These are phyloP conservation scores for Microdon myrmicae DNA, from an alignment of 2,888 invertebrate species.

Conservation along the genomic window DNA sequence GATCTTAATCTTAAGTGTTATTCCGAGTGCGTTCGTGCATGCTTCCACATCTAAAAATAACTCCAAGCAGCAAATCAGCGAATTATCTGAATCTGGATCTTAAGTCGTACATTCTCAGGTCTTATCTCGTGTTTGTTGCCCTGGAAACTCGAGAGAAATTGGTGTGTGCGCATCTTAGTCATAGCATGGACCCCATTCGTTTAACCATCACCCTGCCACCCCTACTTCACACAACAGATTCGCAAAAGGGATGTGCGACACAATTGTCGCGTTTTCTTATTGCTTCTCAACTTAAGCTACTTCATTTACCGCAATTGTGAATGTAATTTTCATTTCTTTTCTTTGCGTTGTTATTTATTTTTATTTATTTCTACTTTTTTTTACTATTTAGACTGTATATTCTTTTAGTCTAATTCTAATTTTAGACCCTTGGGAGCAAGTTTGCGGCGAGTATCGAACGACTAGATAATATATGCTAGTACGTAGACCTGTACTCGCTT, in stretches of 20 bases:
- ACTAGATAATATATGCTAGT: slow-evolving; percentile 33
- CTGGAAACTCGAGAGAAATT: slow-evolving; percentile 28
- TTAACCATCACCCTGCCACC: slow-evolving; percentile 15
- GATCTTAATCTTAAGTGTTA: too few species aligned
- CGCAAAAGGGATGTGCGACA: slow-evolving; percentile 34
- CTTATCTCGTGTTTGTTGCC: slow-evolving; percentile 24
- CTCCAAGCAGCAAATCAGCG: slow-evolving; percentile 24
- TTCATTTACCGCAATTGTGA: slow-evolving; percentile 40
- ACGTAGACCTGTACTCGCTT: slow-evolving; percentile 20
- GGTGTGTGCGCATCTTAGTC: slow-evolving; percentile 6
- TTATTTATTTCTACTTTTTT: too few species aligned
- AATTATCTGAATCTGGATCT: slow-evolving; percentile 27
- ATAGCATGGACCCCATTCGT: slow-evolving; percentile 11
- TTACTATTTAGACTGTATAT: too few species aligned
- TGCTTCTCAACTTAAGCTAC: slow-evolving; percentile 20
- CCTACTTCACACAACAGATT: slow-evolving; percentile 4
- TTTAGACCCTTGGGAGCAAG: slow-evolving; percentile 43
- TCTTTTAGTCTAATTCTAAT: slow-evolving; percentile 32
- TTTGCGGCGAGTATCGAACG: slow-evolving; percentile 33
- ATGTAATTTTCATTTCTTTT: slow-evolving; percentile 21
- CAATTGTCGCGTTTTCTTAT: slow-evolving; percentile 31
- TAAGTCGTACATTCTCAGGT: not conserved
- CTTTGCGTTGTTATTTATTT: too few species aligned
- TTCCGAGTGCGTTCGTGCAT: slow-evolving; percentile 35
- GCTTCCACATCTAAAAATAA: slow-evolving; percentile 35